Conservation (phyloP, 2,113 vertebrate species). For the Corythaeola cristata region DNA sequence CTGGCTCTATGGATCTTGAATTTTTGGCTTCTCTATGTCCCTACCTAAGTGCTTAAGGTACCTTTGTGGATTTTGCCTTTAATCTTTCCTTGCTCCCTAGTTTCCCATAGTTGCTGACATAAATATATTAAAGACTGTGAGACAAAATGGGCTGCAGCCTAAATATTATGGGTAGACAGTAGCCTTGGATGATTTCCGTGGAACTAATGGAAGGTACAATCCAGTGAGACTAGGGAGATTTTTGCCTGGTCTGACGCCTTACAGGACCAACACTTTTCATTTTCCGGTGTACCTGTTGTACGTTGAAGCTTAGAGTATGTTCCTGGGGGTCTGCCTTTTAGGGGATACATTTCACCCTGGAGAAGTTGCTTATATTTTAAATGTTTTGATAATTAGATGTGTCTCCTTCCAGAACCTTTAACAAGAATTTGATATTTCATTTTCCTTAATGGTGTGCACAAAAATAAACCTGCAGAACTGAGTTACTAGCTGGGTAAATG, state of each 20-base stretch:
- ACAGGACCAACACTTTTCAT: neutral
- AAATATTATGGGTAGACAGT: neutral
- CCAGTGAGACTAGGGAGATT: neutral
- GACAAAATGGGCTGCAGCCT: neutral
- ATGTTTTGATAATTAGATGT: neutral
- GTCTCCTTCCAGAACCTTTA: neutral
- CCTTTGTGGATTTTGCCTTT: neutral
- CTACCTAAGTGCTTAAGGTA: neutral
- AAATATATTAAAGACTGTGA: neutral
- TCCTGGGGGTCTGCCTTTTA: neutral
- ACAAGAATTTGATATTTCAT: neutral
- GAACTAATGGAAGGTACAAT: neutral
- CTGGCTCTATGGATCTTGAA: neutral
- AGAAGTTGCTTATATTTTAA: neutral
- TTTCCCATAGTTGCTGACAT: neutral
- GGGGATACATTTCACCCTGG: neutral
- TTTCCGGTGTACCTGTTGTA: neutral
- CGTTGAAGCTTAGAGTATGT: neutral
- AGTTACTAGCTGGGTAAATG: neutral
- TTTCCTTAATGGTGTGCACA: constrained; percentile 6
- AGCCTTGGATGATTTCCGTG: neutral
- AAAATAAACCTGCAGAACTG: neutral
- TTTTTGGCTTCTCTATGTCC: neutral
- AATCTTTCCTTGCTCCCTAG: neutral
- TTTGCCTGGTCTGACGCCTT: neutral